Base-by-base conservation (phyloP, 2,797 vertebrate genomes). In the Emys orbicularis region DNA sequence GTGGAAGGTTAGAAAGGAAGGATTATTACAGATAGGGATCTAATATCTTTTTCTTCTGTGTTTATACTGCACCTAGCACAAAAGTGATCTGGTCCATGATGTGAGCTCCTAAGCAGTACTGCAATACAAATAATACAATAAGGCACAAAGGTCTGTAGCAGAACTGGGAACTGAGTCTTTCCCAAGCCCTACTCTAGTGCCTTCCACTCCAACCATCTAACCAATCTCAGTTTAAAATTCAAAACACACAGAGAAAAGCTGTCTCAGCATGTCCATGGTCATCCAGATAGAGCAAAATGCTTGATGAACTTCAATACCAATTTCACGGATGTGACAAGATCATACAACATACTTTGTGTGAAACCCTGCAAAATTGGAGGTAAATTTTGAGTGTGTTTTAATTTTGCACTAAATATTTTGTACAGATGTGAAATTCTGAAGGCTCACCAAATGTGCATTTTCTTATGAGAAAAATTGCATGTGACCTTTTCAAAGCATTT, bases 301-400 rank as follows among this genome's bases (percentile, higher is more conserved):
- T 77, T 79, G 54, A 87, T 50, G 31, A 91, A 50, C 4, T 68
- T 15, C 65, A 68, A 18, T 18, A 50, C 50, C 31, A 89, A 54
- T 13, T 57, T 90, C 0, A 2, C 29, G 41, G 11, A 76, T 91
- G 85, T 18, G 3, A 61, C 7, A 3, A 44, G 12, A 19, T 4
- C 61, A 53, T 89, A 15, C 44, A 86, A 9, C 2, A 4, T 34
- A 23, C 12, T 84, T 87, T 29, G 4, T 47, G 8, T 19, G n/a
- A 86, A 82, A 72, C n/a, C n/a, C 68, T 41, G 68, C n/a, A 72
- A 41, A 81, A 87, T 80, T 77, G 10, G 89, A 86, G 52, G 44
- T 94, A 59, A 31, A 6, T 44, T 97, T 90, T 93, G 50, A 84
- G 54, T 86, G 50, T 90, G 6, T 5, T 83, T 72, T 87, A 41